Evolutionary conservation across 2,113 vertebrate species (phyloP), one percentile per base, ranked within the genome.

Genomic region (Gymnarchus niloticus): DNA sequence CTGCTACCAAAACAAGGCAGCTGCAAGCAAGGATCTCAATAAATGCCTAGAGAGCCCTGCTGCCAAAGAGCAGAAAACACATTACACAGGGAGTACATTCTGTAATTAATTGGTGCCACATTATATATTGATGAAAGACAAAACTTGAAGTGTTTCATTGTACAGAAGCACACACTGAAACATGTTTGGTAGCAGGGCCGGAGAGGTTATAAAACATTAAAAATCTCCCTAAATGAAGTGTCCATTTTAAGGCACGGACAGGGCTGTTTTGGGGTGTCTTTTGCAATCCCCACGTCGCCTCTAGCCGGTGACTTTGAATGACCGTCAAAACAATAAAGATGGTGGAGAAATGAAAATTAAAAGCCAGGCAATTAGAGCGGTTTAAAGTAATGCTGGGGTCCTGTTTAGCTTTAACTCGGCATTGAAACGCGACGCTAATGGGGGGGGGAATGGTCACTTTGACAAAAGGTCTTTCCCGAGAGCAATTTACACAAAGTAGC

Each of bases 341-440:
- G 48, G 83, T 56, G 48, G 86, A 83, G 54, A 57, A 83, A 51
- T 85, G 57, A 90, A 88, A 90, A 88, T 56, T 73, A 88, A 89
- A 90, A 88, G 88, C 87, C n/a, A 54, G 85, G 90, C 92, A 93
- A 92, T 93, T 92, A 93, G 87, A 89, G 86, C 82, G 85, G 89
- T 93, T 89, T 89, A 92, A 89, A 90, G 88, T 90, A 91, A 88
- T 88, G 80, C 69, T 57, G 86, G 85, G 88, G 84, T 90, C 57
- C 86, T 87, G 89, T 90, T 86, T 69, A 87, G 86, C 81, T 82
- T 49, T 56, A 83, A 86, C 83, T 88, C 89, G 84, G 86, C 82
- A 84, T 81, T 85, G 81, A 86, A 82, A 87, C 88, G 77, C 88
- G 85, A 86, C 61, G 85, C 83, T 85, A 83, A 84, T 83, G 56